A percentile compares a stretch with the other conserved stretches of the same genome.
Evolutionary conservation across 2,888 invertebrate species (phyloP).

Genomic region (Ernsta delagoae): DNA sequence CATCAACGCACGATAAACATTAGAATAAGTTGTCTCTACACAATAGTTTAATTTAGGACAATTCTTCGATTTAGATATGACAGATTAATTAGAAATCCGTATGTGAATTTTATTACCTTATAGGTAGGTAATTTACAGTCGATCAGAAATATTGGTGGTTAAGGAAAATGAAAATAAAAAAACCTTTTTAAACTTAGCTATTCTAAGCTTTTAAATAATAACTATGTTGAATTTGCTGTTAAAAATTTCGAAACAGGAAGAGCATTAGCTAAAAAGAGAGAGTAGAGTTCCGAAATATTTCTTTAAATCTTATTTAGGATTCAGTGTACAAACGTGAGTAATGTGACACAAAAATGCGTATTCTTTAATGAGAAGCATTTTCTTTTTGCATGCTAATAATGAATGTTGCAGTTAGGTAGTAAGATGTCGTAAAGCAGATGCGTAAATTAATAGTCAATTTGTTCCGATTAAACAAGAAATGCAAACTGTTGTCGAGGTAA

Average conservation of each 20-base stretch:
- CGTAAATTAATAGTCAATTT: background rate
- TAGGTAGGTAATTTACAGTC: no score
- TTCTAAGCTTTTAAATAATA: no score
- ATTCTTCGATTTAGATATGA: background rate
- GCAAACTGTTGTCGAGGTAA: no score
- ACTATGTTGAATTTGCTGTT: no score
- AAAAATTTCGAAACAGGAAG: no score
- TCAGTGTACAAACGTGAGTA: background rate
- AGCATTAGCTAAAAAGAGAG: no score
- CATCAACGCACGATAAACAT: conserved; percentile 19
- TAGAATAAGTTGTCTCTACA: background rate
- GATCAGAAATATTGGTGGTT: no score
- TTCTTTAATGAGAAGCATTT: background rate
- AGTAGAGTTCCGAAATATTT: background rate
- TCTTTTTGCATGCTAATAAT: background rate
- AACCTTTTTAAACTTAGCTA: no score
- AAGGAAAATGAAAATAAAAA: no score
- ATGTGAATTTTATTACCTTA: no score
- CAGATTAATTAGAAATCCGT: no score
- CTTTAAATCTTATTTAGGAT: background rate
- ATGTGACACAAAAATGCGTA: background rate
- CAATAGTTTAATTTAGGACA: background rate
- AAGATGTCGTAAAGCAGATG: background rate
- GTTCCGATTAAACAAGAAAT: no score
- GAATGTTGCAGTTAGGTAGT: background rate